Evolutionary conservation across 2,113 vertebrate genomes (phyloP), one percentile per base, ranked within the genome.

Genomic region (Carettochelys insculpta): DNA sequence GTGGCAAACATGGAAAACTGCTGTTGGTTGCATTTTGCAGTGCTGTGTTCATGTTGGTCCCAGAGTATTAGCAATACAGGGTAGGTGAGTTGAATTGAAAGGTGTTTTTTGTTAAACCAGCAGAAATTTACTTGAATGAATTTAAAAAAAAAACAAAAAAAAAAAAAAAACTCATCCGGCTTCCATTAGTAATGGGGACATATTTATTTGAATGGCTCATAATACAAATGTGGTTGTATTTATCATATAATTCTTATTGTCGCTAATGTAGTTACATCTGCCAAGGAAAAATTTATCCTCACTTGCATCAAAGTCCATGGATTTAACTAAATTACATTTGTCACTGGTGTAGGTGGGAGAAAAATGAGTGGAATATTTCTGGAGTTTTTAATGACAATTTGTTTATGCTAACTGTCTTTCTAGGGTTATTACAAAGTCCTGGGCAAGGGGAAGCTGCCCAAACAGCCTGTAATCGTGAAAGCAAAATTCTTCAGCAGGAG

Each of bases 401-500:
- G 61, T 29, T 29, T 85, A 12, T 85, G 31, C n/a, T 90, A 80
- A 87, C 11, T 38, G 58, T 84, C 56, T 86, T 89, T 92, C 2
- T 92, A 98, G 98, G 98, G 98, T 43, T 99, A 98, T 96, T 99
- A 98, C 97, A 99, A 99, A 97, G 98, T 99, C 71, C 94, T 99
- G 95, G 99, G 98, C 81, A 99, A 99, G 96, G 99, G 99, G 77
- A 99, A 98, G 81, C 98, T 99, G 87, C 99, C 98, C 90, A 99
- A 98, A 94, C 99, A 99, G 97, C 99, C 98, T 3, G 98, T 99
- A 52, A 99, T 99, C 80, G 98, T 99, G 93, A 99, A 99, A 97
- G 99, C 99, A 20, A 99, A 99, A 96, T 99, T 99, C 97, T 99
- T 99, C 98, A 99, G 99, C 93, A 96, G 98, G 90, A 96, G 97